These are phyloP conservation scores for Automeris io DNA, from an alignment of 2,888 invertebrate genomes.

Conservation along the genomic window DNA sequence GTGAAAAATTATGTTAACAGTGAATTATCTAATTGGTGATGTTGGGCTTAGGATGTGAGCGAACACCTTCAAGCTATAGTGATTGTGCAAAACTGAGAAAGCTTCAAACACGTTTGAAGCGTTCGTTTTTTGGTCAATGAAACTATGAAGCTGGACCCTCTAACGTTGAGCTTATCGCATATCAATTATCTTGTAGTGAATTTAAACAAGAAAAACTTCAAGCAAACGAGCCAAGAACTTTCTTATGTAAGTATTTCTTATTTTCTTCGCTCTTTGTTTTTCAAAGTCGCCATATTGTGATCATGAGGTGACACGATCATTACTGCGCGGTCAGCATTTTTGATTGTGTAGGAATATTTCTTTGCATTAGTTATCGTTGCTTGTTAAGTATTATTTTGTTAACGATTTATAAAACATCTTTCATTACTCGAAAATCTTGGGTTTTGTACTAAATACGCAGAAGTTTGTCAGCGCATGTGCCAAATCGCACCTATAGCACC, in stretches of 20 bases:
- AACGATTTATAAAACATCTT: neutral
- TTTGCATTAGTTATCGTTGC: too few relatives aligned
- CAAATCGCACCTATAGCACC: too few relatives aligned
- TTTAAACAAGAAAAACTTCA: conserved; percentile 97
- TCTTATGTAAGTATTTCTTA: conserved; percentile 84
- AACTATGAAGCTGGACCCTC: conserved; percentile 99
- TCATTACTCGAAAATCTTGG: too few relatives aligned
- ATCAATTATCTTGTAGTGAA: conserved; percentile 97
- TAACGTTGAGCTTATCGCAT: conserved; percentile 99
- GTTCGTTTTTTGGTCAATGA: conserved; percentile 94
- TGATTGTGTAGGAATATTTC: too few relatives aligned
- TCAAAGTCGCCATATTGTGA: conserved; percentile 69
- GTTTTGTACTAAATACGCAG: too few relatives aligned
- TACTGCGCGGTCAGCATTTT: neutral
- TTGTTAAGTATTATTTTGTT: too few relatives aligned
- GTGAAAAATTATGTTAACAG: conserved; percentile 41
- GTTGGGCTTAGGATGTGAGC: conserved; percentile 66
- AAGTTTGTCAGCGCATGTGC: too few relatives aligned
- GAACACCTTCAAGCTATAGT: conserved; percentile 66
- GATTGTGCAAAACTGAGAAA: conserved; percentile 88
- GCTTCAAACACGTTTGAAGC: conserved; percentile 97
- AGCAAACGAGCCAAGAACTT: conserved; percentile 92
- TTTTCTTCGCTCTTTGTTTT: conserved; percentile 51
- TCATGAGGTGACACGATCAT: conserved; percentile 17
- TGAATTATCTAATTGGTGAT: conserved; percentile 70